Evolutionary conservation across 2,113 vertebrate genomes (phyloP), one percentile per base, ranked within the genome.

Genomic region (Notechis scutatus): DNA sequence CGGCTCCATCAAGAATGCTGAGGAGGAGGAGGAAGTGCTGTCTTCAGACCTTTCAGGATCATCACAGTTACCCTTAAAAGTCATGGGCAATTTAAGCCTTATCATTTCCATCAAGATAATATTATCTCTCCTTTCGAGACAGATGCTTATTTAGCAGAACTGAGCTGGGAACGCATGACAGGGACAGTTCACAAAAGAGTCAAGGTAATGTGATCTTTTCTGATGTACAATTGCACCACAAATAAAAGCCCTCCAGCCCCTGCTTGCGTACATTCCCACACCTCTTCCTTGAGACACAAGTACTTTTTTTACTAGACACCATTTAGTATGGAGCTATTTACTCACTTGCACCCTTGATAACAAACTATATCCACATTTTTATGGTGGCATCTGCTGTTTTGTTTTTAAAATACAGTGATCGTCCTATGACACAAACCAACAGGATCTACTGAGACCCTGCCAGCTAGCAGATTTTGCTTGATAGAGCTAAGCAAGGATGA

Each of bases 31-130:
- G 86, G 12, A 3, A 29, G 29, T 54, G 50, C 26, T 15, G 91
- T 91, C 34, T 14, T 88, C 87, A 85, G 93, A 47, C 92, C 45
- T 11, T 34, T 93, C 61, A 91, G 69, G 0, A 0, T 45, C 29
- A 69, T 39, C 47, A 39, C 89, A 93, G 93, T 91, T 69, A 56
- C 87, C 88, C 85, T 34, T 85, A 91, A 92, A 95, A 47, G 12
- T 87, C 92, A 93, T 85, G 74, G 91, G 57, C 54, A 92, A 91
- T 74, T 91, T 47, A 26, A 93, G 50, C 61, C 74, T 94, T 85
- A 93, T 93, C 91, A 91, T 88, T 61, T 85, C 42, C 29, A 89
- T 39, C 9, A 93, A 90, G 94, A 91, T 90, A 95, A 85, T 3
- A 64, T 86, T 93, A 54, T 91, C 87, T 94, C 87, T 85, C 86